phyloP scores from a whole-genome alignment of 2,113 vertebrate genomes.

The Ardeotis arabs region DNA sequence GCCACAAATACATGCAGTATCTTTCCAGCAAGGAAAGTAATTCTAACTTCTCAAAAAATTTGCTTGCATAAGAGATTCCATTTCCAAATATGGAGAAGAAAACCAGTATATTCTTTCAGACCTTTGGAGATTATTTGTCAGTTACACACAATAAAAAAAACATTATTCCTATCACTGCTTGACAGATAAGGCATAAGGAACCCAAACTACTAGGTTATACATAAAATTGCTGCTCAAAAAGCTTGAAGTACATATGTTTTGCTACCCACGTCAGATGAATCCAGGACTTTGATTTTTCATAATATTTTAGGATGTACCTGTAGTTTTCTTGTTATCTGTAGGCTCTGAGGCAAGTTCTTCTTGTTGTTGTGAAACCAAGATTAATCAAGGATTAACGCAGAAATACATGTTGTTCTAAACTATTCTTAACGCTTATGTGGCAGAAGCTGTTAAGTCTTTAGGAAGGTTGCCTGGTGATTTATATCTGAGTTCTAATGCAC shows the following conservation, averaged over 20 bases:
- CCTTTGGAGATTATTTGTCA: not conserved
- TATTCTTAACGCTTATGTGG: not conserved
- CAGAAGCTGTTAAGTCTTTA: not conserved
- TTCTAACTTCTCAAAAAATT: not conserved
- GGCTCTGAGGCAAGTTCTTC: not conserved
- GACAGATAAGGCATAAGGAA: not conserved
- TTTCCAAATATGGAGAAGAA: not conserved
- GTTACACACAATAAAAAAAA: not conserved
- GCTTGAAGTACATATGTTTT: not conserved
- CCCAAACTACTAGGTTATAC: not conserved
- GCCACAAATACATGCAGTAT: not conserved
- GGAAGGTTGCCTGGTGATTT: not conserved
- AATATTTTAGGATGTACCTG: not conserved
- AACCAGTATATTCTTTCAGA: not conserved
- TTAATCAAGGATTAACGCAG: not conserved
- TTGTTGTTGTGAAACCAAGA: not conserved
- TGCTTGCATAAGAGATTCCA: not conserved
- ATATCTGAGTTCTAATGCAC: not conserved
- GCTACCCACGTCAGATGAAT: not conserved
- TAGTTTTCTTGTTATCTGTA: not conserved
- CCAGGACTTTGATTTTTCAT: not conserved
- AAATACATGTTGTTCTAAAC: not conserved
- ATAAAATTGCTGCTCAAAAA: not conserved
- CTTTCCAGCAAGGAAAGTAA: not conserved
- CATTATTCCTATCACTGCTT: not conserved